Base-by-base conservation (phyloP, 2,113 vertebrate genomes). In the Athene noctua region DNA sequence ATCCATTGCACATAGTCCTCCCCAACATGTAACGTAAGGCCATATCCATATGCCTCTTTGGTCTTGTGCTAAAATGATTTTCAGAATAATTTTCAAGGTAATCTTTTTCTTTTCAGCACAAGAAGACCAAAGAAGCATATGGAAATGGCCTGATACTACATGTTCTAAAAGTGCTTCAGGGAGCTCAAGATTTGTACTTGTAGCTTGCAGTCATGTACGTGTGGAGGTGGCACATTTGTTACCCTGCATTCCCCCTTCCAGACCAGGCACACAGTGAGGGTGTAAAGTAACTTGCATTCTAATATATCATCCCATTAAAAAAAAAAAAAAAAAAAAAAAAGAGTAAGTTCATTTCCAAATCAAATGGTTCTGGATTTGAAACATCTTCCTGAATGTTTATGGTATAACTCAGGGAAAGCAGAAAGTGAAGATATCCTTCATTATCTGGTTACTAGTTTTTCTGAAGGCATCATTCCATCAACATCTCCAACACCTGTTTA, bases 371-470 rank as follows among this genome's bases (percentile, higher is more conserved):
- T 88, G 30, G 40, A 82, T 62, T 80, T 47, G 81, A 80, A 79
- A 51, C 52, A 22, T 86, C 57, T 92, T 86, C 26, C 15, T 86
- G 26, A 38, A 81, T 67, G 49, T 59, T 93, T 93, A 74, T 47
- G 36, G 20, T 54, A 58, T 75, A 91, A 67, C 36, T 90, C 83
- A 67, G 73, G 59, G 61, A 89, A 71, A 96, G 44, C 68, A 91
- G 59, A 92, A 97, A 80, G 80, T 85, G 80, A 95, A 80, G 59
- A 55, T 77, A 79, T 87, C 46, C 67, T 86, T 96, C 95, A 92
- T 90, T 86, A 92, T 42, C 36, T 92, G 63, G 40, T 47, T 96
- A 51, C 95, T 96, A 96, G 27, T 77, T 97, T 94, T 97, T 83
- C 68, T 68, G 62, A 97, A 70, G 84, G 52, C 10, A 55, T 80